Evolutionary conservation across 2,888 invertebrate genomes (phyloP), one percentile per base, ranked within the genome.

Genomic region (Dolichopus griseipennis): DNA sequence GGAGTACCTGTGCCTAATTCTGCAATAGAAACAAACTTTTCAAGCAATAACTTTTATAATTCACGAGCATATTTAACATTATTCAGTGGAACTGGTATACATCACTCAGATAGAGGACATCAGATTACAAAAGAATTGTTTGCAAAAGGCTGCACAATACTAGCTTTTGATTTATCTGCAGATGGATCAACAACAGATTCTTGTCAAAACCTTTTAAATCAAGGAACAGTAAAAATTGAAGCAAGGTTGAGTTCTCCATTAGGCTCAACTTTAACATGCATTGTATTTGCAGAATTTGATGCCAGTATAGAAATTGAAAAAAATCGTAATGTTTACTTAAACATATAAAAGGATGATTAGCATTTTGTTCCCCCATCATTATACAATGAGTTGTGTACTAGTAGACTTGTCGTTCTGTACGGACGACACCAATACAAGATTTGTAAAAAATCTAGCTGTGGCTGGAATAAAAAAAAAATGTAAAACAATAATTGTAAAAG

Each of bases 31-130:
- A n/a, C n/a, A n/a, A n/a, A n/a, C n/a, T n/a, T n/a, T n/a, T n/a
- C n/a, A n/a, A n/a, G n/a, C n/a, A n/a, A n/a, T n/a, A 61, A 61
- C 20, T 61, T 21, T 9, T 61, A 18, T 18, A 21, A n/a, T n/a
- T n/a, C 61, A n/a, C 9, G 61, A n/a, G n/a, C 61, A n/a, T 61
- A 61, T 9, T 61, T 61, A 61, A 61, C n/a, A n/a, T n/a, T 61
- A 7, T 61, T 61, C 61, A 61, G 4, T 61, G 61, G 61, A 61
- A 61, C 61, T 8, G 61, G n/a, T 10, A 61, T 61, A 20, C n/a
- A 61, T 61, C n/a, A 61, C 18, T 61, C n/a, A 4, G 61, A 65
- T 27, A 27, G 27, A 27, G 27, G 27, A 27, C 27, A 27, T 27
- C 27, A 27, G 5, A 27, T 27, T 27, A 27, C 27, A 27, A 27